Conservation (phyloP, 2,797 vertebrate species). For the Gallinago nigripennis region DNA sequence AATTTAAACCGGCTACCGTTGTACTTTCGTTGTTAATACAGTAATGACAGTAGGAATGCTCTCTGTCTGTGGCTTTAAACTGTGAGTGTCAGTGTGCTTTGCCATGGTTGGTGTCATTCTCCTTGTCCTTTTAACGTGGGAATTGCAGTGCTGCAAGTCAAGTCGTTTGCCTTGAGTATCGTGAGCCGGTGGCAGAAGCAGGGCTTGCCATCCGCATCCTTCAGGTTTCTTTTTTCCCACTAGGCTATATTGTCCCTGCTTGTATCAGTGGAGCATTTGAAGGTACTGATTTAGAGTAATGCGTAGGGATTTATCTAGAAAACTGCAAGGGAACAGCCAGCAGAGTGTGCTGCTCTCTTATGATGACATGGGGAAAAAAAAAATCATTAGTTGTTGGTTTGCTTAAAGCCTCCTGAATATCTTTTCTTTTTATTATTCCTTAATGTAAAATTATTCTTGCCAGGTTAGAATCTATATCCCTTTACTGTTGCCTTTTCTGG, state of each 20-base stretch:
- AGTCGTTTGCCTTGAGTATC: no score
- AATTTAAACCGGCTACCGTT: background rate
- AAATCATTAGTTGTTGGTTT: background rate
- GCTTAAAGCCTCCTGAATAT: background rate
- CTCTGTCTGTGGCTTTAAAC: background rate
- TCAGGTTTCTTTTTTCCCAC: background rate
- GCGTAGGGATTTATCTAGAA: background rate
- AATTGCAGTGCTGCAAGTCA: no score
- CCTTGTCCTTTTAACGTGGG: no score
- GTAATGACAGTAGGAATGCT: background rate
- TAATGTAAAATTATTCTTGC: background rate
- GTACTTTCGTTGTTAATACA: background rate
- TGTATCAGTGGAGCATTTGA: background rate
- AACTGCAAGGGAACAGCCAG: conserved; percentile 56
- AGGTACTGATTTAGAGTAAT: background rate
- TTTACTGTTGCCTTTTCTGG: background rate
- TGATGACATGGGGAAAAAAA: background rate
- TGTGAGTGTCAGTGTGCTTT: background rate
- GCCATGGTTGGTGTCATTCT: no score
- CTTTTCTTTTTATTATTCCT: conserved; percentile 1
- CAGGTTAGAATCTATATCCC: background rate
- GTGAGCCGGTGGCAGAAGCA: background rate
- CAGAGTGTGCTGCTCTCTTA: conserved; percentile 74
- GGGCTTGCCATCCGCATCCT: background rate
- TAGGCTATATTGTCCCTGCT: background rate